A percentile compares a stretch with the other conserved stretches of the same genome.
Conservation (phyloP, 2,888 invertebrate species). For the Escarpia spicata region DNA sequence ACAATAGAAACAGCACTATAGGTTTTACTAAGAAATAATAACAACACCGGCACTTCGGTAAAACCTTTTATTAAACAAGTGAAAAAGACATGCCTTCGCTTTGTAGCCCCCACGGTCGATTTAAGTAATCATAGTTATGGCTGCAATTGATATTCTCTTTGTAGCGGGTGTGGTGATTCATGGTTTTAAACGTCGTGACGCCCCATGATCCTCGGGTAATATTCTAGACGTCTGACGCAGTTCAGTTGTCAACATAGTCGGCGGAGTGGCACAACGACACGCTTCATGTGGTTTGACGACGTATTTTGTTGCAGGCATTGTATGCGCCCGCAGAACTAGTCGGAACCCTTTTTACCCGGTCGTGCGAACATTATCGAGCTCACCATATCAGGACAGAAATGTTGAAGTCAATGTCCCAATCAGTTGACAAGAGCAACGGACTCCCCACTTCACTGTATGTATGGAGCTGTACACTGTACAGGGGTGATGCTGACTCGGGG, state of each 20-base stretch:
- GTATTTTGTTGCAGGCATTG: background rate
- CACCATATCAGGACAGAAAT: background rate
- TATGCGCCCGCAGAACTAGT: background rate
- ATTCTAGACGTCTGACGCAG: background rate
- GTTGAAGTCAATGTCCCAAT: background rate
- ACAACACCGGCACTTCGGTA: background rate
- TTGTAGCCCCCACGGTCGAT: background rate
- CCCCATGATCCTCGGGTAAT: background rate
- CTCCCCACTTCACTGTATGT: too few species aligned
- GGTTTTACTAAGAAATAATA: background rate
- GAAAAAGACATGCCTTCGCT: background rate
- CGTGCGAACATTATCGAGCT: background rate
- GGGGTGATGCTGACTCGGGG: too few species aligned
- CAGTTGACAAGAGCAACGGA: too few species aligned
- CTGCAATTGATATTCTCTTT: background rate
- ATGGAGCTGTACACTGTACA: too few species aligned
- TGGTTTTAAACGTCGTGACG: background rate
- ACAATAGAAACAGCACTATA: background rate
- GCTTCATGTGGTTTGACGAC: background rate
- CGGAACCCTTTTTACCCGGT: background rate
- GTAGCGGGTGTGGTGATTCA: background rate
- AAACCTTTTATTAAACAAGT: background rate
- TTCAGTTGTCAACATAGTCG: background rate
- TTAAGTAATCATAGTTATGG: slow-evolving; percentile 1
- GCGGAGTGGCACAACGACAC: background rate